Base-by-base conservation (phyloP, 2,797 vertebrate species). In the Myotis myotis region DNA sequence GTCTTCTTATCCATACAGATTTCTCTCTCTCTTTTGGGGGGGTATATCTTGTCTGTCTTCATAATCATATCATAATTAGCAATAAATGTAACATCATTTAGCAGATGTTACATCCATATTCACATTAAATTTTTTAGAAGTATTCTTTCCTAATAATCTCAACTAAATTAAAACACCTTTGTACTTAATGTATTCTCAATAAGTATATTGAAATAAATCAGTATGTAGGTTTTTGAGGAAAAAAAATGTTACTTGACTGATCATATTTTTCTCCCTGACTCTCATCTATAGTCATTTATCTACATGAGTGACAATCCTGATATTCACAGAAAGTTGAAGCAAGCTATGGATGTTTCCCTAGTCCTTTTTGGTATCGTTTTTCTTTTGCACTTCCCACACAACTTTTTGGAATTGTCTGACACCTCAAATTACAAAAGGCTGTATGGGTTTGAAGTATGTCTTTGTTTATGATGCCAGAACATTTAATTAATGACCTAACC, bases 281-380 rank as follows among this genome's bases (percentile, higher is more conserved):
- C 5, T 75, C 47, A 57, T 64, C 8, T 57, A 47, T 60, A 71
- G 38, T 78, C 86, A 64, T 20, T 95, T 60, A 57, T 47, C 22
- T 47, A 4, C 3, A 8, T 62, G 23, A 79, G 8, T 30, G 8
- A 3, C 30, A 76, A 75, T 76, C 2, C 8, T 86, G 20, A 2
- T 75, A 60, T 51, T 92, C 78, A 60, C 15, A 87, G 12, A 86
- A 88, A 66, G 57, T 11, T 51, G 60, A 89, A 94, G 47, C 6
- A 91, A 71, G 0, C 8, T 19, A 62, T 55, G 4, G 10, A 41
- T 49, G 12, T 53, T 10, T 25, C 33, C 5, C 44, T 80, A n/a
- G 4, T 6, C 28, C 20, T 57, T 20, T 93, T 72, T 51, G 4
- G 74, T 78, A 70, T 2, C 62, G 20, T 36, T 74, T 38, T 78